These are phyloP conservation scores for Odocoileus virginianus DNA, from an alignment of 2,113 vertebrate genomes.

Conservation along the genomic window DNA sequence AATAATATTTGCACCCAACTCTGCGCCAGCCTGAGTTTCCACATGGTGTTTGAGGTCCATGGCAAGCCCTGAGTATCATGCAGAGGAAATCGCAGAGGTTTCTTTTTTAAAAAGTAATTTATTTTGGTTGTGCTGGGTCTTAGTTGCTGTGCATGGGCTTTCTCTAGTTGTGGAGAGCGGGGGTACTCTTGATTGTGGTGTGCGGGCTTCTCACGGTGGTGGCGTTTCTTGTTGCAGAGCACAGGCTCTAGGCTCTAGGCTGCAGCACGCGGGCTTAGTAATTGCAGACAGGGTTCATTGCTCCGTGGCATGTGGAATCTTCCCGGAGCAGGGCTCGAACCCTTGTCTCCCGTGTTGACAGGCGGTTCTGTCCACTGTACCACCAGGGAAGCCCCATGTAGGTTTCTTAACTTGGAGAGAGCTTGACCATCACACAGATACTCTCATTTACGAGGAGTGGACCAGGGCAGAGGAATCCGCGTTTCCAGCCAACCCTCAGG, in stretches of 20 bases:
- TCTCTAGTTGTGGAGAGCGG: neutral
- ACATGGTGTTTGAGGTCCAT: fast-evolving
- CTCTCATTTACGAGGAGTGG: neutral
- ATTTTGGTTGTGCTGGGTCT: neutral
- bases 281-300: neutral
- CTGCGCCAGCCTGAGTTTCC: fast-evolving
- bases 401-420: neutral
- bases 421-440: neutral
- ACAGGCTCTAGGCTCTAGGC: neutral
- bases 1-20: neutral
- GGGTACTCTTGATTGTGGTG: fast-evolving
- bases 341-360: neutral
- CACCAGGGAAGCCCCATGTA: neutral
- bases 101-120: neutral
- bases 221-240: neutral
- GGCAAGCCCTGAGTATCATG: too few species aligned
- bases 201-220: neutral
- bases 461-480: neutral
- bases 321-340: neutral
- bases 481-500: neutral
- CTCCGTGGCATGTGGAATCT: neutral
- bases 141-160: neutral
- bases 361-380: neutral
- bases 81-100: too few species aligned
- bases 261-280: neutral